Conservation (phyloP, 2,113 vertebrate species). For the Panthera leo region DNA sequence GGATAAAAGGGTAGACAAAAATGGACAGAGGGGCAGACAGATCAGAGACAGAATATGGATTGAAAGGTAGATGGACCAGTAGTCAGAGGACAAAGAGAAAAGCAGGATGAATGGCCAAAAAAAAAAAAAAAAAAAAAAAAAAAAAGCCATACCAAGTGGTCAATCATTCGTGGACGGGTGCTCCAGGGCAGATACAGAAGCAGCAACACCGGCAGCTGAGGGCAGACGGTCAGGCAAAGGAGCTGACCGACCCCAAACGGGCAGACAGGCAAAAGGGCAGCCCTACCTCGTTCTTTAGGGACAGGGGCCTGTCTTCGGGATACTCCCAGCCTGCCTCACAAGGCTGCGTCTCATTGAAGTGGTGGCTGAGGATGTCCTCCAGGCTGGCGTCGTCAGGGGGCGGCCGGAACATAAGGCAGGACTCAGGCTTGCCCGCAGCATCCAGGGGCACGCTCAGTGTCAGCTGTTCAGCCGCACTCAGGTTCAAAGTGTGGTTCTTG, state of each 20-base stretch:
- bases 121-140: neutral
- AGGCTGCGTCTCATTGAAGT: conserved; percentile 85
- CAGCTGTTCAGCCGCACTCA: conserved; percentile 83
- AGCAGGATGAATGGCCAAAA: too few relatives aligned
- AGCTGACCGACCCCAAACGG: fast-evolving
- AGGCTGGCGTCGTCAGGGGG: conserved; percentile 81
- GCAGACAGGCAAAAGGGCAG: neutral
- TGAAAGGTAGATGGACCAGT: neutral
- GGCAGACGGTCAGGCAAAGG: neutral
- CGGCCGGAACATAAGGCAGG: conserved; percentile 90
- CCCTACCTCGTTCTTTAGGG: conserved; percentile 84
- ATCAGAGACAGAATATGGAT: neutral
- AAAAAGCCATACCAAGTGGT: fast-evolving
- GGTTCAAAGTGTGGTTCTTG: conserved; percentile 79
- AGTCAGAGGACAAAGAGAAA: neutral
- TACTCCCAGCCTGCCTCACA: conserved; percentile 87
- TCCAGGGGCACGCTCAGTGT: conserved; percentile 87
- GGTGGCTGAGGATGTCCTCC: conserved; percentile 82
- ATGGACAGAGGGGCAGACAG: neutral
- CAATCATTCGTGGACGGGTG: fast-evolving
- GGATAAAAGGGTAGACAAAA: neutral
- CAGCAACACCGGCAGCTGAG: fast-evolving
- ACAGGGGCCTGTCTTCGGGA: conserved; percentile 75
- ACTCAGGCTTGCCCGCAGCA: conserved; percentile 79
- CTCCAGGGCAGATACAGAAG: neutral